Evolutionary conservation across 2,797 vertebrate species (phyloP).

Genomic region (Yasuhikotakia modesta): DNA sequence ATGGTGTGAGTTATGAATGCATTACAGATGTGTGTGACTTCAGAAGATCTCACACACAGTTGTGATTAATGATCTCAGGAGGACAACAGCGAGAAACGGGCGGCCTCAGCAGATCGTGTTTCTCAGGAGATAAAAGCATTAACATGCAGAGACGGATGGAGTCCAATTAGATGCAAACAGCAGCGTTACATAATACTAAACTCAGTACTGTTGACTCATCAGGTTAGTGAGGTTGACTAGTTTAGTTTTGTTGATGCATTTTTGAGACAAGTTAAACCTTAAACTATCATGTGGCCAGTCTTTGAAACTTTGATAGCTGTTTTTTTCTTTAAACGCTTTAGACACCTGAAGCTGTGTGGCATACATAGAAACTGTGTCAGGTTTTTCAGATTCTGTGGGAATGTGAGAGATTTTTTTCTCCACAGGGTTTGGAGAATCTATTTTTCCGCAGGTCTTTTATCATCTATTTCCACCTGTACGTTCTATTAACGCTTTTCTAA

Average conservation of each 20-base stretch:
- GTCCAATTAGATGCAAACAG: slow-evolving; percentile 52
- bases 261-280: too few relatives aligned
- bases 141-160: slow-evolving; percentile 36
- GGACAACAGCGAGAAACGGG: slow-evolving; percentile 24
- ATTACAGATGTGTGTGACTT: slow-evolving; percentile 9
- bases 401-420: slow-evolving; percentile 46
- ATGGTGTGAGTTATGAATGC: slow-evolving; percentile 23
- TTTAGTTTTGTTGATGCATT: too few relatives aligned
- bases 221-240: too few relatives aligned
- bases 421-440: slow-evolving; percentile 56
- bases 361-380: too few relatives aligned
- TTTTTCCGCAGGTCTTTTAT: slow-evolving; percentile 53
- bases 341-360: too few relatives aligned
- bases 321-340: too few relatives aligned
- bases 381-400: too few relatives aligned
- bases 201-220: too few relatives aligned
- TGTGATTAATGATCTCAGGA: slow-evolving; percentile 50
- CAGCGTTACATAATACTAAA: background rate
- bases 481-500: slow-evolving; percentile 74
- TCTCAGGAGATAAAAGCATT: slow-evolving; percentile 47
- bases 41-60: slow-evolving; percentile 31
- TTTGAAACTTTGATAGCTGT: too few relatives aligned
- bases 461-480: slow-evolving; percentile 42
- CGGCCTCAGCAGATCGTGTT: slow-evolving; percentile 49
- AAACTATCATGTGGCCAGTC: too few relatives aligned